Base-by-base conservation (phyloP, 2,797 vertebrate species). In the Syngnathus acus region DNA sequence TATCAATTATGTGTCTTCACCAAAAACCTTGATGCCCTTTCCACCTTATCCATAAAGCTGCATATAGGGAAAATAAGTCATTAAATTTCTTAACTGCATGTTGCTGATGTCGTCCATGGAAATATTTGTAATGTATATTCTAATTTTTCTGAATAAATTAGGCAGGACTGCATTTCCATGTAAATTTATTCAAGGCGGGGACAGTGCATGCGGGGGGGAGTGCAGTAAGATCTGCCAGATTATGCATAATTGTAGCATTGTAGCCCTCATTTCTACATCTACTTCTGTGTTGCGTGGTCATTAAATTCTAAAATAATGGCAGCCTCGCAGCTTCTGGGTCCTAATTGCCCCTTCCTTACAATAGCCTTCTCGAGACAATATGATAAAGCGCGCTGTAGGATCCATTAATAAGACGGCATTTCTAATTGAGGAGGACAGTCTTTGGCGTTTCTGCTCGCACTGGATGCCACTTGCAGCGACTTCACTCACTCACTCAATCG, bases 221-320 rank as follows among this genome's bases (percentile, higher is more conserved):
- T 88, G 87, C 72, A 26, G 67, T 86, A 86, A 89, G 85, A 90
- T 90, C 88, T 90, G 89, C 88, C 90, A 89, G 88, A 91, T 91
- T 91, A 92, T 92, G 91, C 91, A 91, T 92, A 91, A 92, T 92
- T 92, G 91, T 90, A 89, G 89, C 77, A 88, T 89, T 88, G 88
- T 89, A 86, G 85, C 86, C 87, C 88, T 92, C 86, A 87, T 89
- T 90, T 92, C 89, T 90, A 89, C 90, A 92, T 89, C 86, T 85
- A 89, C 89, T 87, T 74, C 84, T 82, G 88, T 89, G 90, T 90
- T 87, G 89, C 86, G 84, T 90, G 90, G 91, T 93, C 91, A 92
- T 93, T 93, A 92, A 93, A 91, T 87, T 89, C 89, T 89, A 92
- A 93, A 92, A 92, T 93, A 93, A 92, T 92, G 90, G 91, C 90